Evolutionary conservation across 37 sponge, comb jelly and placozoan genomes (phyloP).

Genomic region (Amphimedon queenslandica): DNA sequence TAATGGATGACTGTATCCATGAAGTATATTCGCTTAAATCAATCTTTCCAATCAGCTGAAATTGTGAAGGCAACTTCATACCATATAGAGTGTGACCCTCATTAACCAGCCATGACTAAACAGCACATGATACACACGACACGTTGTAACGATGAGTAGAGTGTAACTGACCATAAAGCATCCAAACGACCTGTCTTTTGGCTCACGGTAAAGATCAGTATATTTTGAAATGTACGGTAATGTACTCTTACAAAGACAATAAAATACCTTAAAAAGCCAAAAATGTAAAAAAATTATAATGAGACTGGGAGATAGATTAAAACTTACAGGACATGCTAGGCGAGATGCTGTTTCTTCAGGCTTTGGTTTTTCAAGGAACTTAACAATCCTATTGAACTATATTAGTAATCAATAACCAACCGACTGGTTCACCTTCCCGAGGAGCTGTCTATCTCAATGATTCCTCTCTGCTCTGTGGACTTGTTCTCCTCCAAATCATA

Average conservation of each 20-base stretch:
- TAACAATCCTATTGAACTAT: constrained; percentile 49
- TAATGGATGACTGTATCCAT: constrained; percentile 22
- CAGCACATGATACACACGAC: too few relatives aligned
- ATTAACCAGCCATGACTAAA: constrained; percentile 67
- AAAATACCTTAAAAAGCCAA: constrained; percentile 60
- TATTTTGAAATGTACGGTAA: constrained; percentile 36
- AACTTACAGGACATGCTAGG: constrained; percentile 56
- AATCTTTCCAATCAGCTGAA: constrained; percentile 90
- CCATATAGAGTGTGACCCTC: constrained; percentile 50
- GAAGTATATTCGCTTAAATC: constrained; percentile 62
- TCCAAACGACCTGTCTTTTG: constrained; percentile 44
- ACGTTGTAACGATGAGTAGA: too few relatives aligned
- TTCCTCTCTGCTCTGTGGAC: constrained; percentile 54
- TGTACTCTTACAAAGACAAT: constrained; percentile 54
- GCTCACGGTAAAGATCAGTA: constrained; percentile 3
- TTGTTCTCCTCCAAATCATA: constrained; percentile 68
- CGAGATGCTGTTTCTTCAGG: constrained; percentile 60
- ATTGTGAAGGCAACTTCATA: constrained; percentile 80
- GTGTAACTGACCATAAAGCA: constrained; percentile 76
- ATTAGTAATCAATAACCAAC: background rate
- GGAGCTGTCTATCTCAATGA: constrained; percentile 62
- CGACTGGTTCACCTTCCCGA: constrained; percentile 61
- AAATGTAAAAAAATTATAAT: background rate
- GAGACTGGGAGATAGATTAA: background rate
- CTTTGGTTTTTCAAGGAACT: constrained; percentile 77